Evolutionary conservation across 2,888 invertebrate species (phyloP).

Genomic region (Limnephilus auricula): DNA sequence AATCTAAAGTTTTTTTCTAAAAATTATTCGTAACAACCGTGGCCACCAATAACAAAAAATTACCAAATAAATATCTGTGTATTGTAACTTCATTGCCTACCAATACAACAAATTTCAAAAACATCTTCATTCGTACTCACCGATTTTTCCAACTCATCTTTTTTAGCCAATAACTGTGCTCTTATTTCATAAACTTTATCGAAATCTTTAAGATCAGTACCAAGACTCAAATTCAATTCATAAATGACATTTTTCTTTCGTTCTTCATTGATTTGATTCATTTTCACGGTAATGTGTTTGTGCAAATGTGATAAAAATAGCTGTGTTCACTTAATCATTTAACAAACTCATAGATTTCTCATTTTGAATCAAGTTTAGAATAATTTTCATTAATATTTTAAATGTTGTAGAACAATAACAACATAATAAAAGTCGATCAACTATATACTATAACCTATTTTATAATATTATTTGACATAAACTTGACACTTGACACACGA

Average conservation of each 20-base stretch:
- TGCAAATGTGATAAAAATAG: not conserved
- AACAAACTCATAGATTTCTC: not conserved
- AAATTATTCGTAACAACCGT: too few relatives aligned
- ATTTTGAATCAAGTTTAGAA: not conserved
- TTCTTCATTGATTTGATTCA: constrained; percentile 70
- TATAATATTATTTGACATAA: not conserved
- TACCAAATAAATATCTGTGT: too few relatives aligned
- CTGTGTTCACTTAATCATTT: not conserved
- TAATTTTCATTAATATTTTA: not conserved
- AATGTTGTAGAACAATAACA: not conserved
- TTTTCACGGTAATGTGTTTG: constrained; percentile 2
- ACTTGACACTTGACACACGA: not conserved
- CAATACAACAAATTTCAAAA: not conserved
- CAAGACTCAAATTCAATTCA: constrained; percentile 66
- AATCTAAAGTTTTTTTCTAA: too few relatives aligned
- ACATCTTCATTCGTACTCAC: constrained; percentile 69
- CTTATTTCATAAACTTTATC: constrained; percentile 76
- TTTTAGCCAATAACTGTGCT: constrained; percentile 71
- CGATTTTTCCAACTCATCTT: constrained; percentile 72
- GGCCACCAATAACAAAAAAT: too few relatives aligned
- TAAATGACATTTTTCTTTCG: constrained; percentile 76
- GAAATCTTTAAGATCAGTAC: constrained; percentile 71
- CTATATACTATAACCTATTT: not conserved
- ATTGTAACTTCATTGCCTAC: too few relatives aligned
- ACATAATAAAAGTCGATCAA: not conserved